These are phyloP conservation scores for Noturus placidus DNA, from an alignment of 2,113 vertebrate species.

Conservation along the genomic window DNA sequence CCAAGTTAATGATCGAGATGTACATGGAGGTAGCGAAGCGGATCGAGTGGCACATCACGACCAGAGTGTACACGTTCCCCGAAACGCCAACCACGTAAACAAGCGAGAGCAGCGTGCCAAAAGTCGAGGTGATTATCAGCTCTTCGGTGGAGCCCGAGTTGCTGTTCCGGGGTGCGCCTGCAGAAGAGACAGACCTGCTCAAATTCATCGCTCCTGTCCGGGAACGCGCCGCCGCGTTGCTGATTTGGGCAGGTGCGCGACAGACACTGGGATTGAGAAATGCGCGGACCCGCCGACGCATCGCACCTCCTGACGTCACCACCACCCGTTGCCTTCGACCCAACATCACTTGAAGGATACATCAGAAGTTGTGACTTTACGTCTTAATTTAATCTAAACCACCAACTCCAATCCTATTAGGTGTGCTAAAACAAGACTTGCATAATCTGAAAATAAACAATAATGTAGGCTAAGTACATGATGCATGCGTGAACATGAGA, in stretches of 20 bases:
- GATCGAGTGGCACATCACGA: conserved; percentile 87
- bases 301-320: conserved; percentile 69
- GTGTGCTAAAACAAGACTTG: not conserved
- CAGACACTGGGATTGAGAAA: not conserved
- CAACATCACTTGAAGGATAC: not conserved
- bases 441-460: not conserved
- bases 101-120: conserved; percentile 83
- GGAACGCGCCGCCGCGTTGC: conserved; percentile 18
- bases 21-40: conserved; percentile 87
- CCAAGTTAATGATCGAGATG: conserved; percentile 89
- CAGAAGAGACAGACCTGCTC: conserved; percentile 56
- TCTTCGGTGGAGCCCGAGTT: conserved; percentile 67
- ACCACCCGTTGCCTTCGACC: not conserved
- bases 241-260: conserved; percentile 30
- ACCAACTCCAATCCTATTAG: no score
- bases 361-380: not conserved
- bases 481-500: not conserved
- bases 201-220: conserved; percentile 60
- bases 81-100: conserved; percentile 84
- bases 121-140: conserved; percentile 81
- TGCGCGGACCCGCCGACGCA: conserved; percentile 45
- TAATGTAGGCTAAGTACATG: not conserved
- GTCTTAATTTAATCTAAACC: not conserved
- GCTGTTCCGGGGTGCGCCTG: conserved; percentile 55
- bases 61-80: conserved; percentile 88